Base-by-base conservation (phyloP, 2,888 invertebrate species). In the Ectemnius continuus region DNA sequence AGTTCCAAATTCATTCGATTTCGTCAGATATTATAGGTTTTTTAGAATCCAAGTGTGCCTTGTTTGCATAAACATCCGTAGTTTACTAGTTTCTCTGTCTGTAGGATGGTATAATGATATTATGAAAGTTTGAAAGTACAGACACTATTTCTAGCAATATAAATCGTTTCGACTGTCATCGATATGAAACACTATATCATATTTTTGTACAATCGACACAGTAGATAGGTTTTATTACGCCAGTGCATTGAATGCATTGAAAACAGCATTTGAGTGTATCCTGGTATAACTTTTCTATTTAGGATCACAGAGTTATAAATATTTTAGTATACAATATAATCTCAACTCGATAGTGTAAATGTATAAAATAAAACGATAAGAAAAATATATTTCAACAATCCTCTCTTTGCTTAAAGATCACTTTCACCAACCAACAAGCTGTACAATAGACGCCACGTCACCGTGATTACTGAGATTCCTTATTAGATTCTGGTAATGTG, bases 61-160 rank as follows among this genome's bases (percentile, higher is more conserved):
- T 23, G 3, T 23, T 23, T 76, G 66, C 65, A 67, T 57, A 72
- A 66, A 63, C 68, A 69, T 64, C 57, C 73, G 68, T 62, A 64
- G 23, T 23, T 3, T 23, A 23, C 3, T 23, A 23, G 23, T 23
- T 23, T 23, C 63, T 60, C 59, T 18, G 65, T 79, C 72, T 73
- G 57, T 70, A 57, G 67, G n/a, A 16, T 72, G 74, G 64, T 73
- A 64, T 69, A 67, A 59, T 63, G 75, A 75, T 78, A 75, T 73
- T 74, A 59, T 67, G 16, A 16, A 61, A 63, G 6, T 36, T 36
- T 11, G 36, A 36, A 36, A 8, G 8, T 36, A 36, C 11, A 36
- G 36, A 36, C 36, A 36, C 36, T 36, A 36, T 1, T 36, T 74
- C 8, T 65, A 75, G 75, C 72, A 73, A 79, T 79, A 78, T 57